phyloP scores from a whole-genome alignment of 2,797 vertebrate genomes.

The Gallinago stenura region DNA sequence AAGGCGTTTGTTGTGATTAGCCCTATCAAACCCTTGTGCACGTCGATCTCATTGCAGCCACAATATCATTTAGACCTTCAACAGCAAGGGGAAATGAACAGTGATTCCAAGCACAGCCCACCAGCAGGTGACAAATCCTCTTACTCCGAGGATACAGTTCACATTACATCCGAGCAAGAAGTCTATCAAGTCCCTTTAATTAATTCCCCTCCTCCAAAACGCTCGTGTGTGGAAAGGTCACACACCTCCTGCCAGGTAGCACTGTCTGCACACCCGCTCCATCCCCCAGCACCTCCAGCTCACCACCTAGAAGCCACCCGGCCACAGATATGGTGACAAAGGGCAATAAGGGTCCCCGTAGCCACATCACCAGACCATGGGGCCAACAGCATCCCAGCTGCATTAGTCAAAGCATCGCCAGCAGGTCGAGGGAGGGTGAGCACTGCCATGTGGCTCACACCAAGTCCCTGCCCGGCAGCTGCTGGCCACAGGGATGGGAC shows the following conservation, averaged over 20 bases:
- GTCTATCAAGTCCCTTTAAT: constrained; percentile 8
- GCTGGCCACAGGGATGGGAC: background rate
- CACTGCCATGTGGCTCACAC: accelerated
- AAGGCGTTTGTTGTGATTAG: background rate
- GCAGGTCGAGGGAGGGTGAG: background rate
- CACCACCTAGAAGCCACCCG: background rate
- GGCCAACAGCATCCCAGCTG: accelerated
- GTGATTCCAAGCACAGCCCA: background rate
- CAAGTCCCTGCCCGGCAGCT: background rate
- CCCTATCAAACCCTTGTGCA: background rate
- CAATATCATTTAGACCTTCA: constrained; percentile 12
- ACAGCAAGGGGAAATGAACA: background rate
- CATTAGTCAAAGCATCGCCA: background rate
- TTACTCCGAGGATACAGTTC: background rate
- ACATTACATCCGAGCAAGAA: constrained; percentile 5
- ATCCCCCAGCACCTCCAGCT: background rate
- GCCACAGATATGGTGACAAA: too few species aligned
- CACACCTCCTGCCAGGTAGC: background rate
- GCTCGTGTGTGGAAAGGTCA: background rate
- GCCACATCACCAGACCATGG: background rate
- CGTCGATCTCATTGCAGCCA: background rate
- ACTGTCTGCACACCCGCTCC: background rate
- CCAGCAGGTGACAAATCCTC: constrained; percentile 9
- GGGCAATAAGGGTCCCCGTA: background rate
- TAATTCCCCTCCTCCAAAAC: constrained; percentile 2